Evolutionary conservation across 2,113 vertebrate genomes (phyloP).

Genomic region (Rutilus rutilus): DNA sequence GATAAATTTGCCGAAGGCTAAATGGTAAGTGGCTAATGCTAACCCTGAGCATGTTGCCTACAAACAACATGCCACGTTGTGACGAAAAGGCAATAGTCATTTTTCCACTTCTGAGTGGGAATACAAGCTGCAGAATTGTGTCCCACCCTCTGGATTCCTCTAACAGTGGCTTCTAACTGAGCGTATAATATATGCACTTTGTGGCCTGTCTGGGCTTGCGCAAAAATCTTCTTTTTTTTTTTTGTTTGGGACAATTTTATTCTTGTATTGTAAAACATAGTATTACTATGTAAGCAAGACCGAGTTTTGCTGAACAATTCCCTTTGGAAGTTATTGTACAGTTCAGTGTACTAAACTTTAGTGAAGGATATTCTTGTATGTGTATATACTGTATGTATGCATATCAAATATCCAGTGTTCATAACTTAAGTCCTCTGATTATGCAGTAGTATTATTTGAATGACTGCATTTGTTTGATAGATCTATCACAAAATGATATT

Average conservation of each 20-base stretch:
- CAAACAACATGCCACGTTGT: constrained; percentile 37
- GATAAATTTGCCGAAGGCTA: neutral
- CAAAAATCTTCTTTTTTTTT: constrained; percentile 60
- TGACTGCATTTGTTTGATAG: constrained; percentile 62
- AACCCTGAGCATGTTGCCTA: constrained; percentile 28
- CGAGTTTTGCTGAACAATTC: constrained; percentile 76
- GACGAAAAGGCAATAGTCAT: constrained; percentile 15
- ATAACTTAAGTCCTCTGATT: constrained; percentile 56
- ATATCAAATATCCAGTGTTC: constrained; percentile 63
- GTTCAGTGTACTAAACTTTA: constrained; percentile 71
- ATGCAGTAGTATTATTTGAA: constrained; percentile 64
- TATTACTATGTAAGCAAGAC: constrained; percentile 75
- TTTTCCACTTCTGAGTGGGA: neutral
- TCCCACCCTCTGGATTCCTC: neutral
- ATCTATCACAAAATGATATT: constrained; percentile 53
- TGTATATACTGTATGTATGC: constrained; percentile 71
- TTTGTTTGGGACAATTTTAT: constrained; percentile 65
- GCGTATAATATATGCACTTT: constrained; percentile 81
- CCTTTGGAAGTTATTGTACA: constrained; percentile 76
- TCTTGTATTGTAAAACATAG: constrained; percentile 69
- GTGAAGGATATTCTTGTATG: constrained; percentile 69
- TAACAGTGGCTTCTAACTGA: constrained; percentile 78
- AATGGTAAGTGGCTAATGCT: constrained; percentile 6
- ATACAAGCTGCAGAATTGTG: neutral
- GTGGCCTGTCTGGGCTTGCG: constrained; percentile 79